phyloP scores from a whole-genome alignment of 1,140 invertebrate genomes.

The Odontomachus brunneus region DNA sequence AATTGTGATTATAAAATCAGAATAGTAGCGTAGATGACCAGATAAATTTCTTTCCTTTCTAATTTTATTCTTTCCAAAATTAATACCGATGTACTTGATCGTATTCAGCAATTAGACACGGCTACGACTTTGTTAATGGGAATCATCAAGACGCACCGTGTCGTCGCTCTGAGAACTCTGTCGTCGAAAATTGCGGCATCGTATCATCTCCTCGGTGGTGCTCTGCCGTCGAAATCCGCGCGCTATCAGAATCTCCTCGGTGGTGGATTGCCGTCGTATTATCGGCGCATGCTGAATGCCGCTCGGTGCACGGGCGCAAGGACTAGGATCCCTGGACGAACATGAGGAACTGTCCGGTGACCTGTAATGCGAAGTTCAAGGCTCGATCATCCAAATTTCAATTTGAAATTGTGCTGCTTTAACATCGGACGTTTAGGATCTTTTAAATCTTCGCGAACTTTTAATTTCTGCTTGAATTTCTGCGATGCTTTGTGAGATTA shows the following conservation, averaged over 20 bases:
- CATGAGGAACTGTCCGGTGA: constrained; percentile 86
- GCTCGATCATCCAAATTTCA: not conserved
- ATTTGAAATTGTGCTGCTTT: not conserved
- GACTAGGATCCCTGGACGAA: constrained; percentile 89
- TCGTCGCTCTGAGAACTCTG: constrained; percentile 93
- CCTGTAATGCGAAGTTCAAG: constrained; percentile 66
- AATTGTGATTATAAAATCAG: too few relatives aligned
- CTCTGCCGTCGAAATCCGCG: constrained; percentile 95
- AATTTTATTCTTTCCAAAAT: too few relatives aligned
- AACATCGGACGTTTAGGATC: too few relatives aligned
- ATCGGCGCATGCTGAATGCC: constrained; percentile 87
- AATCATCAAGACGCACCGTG: constrained; percentile 84
- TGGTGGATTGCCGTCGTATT: constrained; percentile 94
- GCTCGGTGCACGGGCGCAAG: constrained; percentile 87
- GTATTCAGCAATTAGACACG: too few relatives aligned
- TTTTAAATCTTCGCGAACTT: not conserved
- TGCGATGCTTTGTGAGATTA: too few relatives aligned
- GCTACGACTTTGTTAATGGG: not conserved
- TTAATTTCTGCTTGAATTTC: not conserved
- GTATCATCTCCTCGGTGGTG: constrained; percentile 96
- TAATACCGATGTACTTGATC: too few relatives aligned
- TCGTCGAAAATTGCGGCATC: constrained; percentile 94
- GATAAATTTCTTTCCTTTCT: too few relatives aligned
- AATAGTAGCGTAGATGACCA: too few relatives aligned
- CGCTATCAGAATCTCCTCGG: constrained; percentile 95